Percentiles rank a stretch among this genome's conserved stretches.
phyloP scores from a whole-genome alignment of 2,113 vertebrate species.

The Dromiciops gliroides region DNA sequence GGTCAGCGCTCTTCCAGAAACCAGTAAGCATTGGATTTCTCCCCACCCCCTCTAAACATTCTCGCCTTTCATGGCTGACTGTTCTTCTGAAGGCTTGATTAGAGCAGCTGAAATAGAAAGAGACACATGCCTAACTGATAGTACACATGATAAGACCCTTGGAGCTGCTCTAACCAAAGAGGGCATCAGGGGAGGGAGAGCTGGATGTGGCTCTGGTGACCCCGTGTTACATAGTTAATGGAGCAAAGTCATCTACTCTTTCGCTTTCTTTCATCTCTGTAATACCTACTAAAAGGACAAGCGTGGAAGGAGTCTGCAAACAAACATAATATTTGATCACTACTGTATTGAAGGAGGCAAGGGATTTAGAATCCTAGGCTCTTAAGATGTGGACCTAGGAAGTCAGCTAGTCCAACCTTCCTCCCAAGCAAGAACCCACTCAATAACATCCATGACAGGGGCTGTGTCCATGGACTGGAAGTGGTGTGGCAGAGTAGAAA shows the following conservation, averaged over 20 bases:
- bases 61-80: neutral
- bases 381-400: neutral
- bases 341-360: neutral
- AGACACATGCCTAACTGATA: neutral
- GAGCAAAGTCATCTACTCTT: neutral
- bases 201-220: neutral
- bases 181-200: neutral
- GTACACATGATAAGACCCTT: neutral
- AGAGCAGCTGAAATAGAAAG: neutral
- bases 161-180: neutral
- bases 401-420: neutral
- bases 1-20: neutral
- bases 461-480: neutral
- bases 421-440: neutral
- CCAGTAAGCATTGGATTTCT: neutral
- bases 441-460: neutral
- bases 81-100: neutral
- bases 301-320: neutral
- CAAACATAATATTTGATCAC: neutral
- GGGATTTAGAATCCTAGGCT: neutral
- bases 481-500: neutral
- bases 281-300: neutral
- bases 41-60: neutral
- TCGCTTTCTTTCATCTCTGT: neutral
- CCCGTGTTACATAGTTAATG: neutral